Percentiles rank a stretch among this genome's conserved stretches.
phyloP scores from a whole-genome alignment of 2,113 vertebrate species.

The Oreochromis tanganicae region DNA sequence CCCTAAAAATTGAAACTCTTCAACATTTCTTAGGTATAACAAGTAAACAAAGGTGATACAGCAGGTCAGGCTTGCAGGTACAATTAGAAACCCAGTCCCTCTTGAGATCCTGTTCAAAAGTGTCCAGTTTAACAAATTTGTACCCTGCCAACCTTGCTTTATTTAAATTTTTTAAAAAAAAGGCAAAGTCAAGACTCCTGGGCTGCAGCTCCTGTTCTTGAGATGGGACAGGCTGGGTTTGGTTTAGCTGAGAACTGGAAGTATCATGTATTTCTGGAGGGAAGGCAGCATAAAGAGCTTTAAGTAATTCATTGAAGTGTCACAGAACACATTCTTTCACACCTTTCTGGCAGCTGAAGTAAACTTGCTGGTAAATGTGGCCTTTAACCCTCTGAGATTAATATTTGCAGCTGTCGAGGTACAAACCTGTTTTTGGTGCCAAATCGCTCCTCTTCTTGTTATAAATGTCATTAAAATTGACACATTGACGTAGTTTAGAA shows the following conservation, averaged over 20 bases:
- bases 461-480: neutral
- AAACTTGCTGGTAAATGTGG: neutral
- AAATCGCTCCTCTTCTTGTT: neutral
- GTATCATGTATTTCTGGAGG: neutral
- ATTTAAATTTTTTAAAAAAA: neutral
- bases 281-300: neutral
- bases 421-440: neutral
- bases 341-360: neutral
- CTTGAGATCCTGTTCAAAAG: neutral
- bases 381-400: neutral
- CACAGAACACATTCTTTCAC: neutral
- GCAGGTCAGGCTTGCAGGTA: neutral
- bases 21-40: constrained; percentile 43
- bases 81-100: neutral
- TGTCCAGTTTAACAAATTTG: neutral
- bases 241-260: neutral
- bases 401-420: neutral
- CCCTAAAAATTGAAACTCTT: neutral
- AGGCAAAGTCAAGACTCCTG: neutral
- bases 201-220: neutral
- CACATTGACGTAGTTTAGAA: neutral
- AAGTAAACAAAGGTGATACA: constrained; percentile 63
- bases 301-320: neutral
- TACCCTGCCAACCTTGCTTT: neutral
- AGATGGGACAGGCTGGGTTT: neutral